Evolutionary conservation across 2,797 vertebrate species (phyloP).

Genomic region (Trachurus trachurus): DNA sequence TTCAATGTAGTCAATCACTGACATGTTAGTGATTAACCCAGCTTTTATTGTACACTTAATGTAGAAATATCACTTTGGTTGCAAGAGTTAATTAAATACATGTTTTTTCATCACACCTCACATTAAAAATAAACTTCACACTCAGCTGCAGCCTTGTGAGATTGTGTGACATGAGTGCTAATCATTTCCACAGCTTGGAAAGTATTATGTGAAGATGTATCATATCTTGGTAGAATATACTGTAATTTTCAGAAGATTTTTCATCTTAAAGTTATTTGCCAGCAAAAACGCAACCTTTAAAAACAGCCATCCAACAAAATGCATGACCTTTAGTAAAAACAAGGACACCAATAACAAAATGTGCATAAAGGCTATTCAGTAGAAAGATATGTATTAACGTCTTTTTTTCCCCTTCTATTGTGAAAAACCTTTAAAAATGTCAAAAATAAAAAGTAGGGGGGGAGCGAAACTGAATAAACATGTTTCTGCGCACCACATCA

Average conservation of each 20-base stretch:
- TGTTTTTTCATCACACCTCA: not conserved
- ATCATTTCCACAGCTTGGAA: not conserved
- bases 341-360: not conserved
- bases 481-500: not conserved
- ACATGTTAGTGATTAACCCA: not conserved
- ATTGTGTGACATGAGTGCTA: not conserved
- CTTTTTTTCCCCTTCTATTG: not conserved
- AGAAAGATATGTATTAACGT: not conserved
- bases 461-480: too few relatives aligned
- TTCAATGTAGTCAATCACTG: not conserved
- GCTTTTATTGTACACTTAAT: not conserved
- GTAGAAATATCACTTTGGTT: not conserved
- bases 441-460: not conserved
- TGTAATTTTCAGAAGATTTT: not conserved
- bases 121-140: slow-evolving; percentile 2
- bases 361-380: not conserved
- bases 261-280: not conserved
- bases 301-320: not conserved
- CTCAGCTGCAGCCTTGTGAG: not conserved
- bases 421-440: not conserved
- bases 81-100: not conserved
- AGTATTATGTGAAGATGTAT: too few relatives aligned
- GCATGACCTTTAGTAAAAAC: not conserved
- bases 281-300: not conserved
- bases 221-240: too few relatives aligned